Evolutionary conservation across 35 echinoderm and acorn worm genomes (phyloP), one percentile per base, ranked within the genome.

Genomic region (Ptychodera flava): DNA sequence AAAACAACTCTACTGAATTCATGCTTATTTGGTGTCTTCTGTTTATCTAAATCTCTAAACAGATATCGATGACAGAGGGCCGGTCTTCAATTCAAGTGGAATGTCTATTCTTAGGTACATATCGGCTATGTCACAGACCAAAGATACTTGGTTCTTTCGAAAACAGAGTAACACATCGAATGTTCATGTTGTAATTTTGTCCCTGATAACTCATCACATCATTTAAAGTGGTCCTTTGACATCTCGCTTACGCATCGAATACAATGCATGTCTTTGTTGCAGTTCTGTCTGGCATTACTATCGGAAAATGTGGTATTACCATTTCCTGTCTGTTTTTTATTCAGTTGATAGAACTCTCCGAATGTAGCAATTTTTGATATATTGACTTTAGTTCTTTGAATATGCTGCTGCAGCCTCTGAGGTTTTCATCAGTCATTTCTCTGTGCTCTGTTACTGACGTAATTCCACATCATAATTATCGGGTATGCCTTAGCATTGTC

Each of bases 91-190:
- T 31, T 38, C 84, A 1, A 34, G 33, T 52, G 32, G 1, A 32
- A 86, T 34, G 16, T 75, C 77, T 29, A 89, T 80, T 33, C 85
- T 82, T 32, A 90, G n/a, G 53, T 85, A 85, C 89, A 90, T 85
- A 33, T 85, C 89, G 1, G 89, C 30, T 35, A 90, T 90, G 77
- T 90, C 82, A 37, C 89, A 90, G 0, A 90, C 33, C 15, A 85
- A 75, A 30, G 89, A 83, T 14, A 90, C 83, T 85, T 76, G n/a
- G 29, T 90, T 82, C 16, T 35, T 22, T 36, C 89, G 35, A 45
- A 90, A 90, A 32, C 89, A 38, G 86, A 45, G 28, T 91, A 31
- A 34, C 86, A 81, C 35, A 36, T 83, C 16, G 86, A 28, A 35
- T 91, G 85, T 28, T n/a, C n/a, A n/a, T n/a, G n/a, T n/a, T n/a